Conservation (phyloP, 2,888 invertebrate genomes). For the Drosophila cyrtoloma region DNA sequence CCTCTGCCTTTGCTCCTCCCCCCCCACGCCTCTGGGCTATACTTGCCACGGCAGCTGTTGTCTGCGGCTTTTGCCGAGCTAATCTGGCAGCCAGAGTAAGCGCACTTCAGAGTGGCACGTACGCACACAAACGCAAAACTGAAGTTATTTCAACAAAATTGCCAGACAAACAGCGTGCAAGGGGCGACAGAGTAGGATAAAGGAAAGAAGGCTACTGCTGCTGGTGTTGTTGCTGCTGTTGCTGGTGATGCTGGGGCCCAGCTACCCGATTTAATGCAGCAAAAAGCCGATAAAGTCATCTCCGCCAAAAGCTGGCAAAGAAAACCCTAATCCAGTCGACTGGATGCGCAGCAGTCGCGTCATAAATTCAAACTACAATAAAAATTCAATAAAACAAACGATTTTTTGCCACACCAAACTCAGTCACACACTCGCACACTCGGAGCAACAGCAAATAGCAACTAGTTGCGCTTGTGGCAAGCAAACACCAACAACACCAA, state of each 20-base stretch:
- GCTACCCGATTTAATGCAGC: constrained; percentile 76
- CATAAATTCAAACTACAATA: constrained; percentile 83
- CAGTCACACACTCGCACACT: constrained; percentile 19
- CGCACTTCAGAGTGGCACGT: constrained; percentile 79
- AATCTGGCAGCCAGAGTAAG: constrained; percentile 68
- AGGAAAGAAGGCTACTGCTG: not conserved
- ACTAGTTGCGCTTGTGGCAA: constrained; percentile 59
- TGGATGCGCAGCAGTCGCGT: constrained; percentile 57
- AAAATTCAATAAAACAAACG: constrained; percentile 84
- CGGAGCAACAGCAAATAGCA: constrained; percentile 46
- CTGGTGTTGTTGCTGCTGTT: not conserved
- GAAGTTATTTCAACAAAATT: constrained; percentile 81
- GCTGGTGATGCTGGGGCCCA: constrained; percentile 26
- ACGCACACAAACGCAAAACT: constrained; percentile 79
- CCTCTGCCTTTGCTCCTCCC: too few species aligned
- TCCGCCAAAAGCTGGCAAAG: constrained; percentile 48
- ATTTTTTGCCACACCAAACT: constrained; percentile 49
- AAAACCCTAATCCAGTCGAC: constrained; percentile 79
- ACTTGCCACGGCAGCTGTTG: constrained; percentile 71
- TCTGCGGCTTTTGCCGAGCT: constrained; percentile 79
- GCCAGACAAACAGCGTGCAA: constrained; percentile 71
- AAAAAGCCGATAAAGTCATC: constrained; percentile 80
- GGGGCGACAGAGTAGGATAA: not conserved
- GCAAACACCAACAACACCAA: constrained; percentile 14
- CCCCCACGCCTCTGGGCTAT: not conserved